Base-by-base conservation (phyloP, 2,797 vertebrate genomes). In the Xenopus petersii region DNA sequence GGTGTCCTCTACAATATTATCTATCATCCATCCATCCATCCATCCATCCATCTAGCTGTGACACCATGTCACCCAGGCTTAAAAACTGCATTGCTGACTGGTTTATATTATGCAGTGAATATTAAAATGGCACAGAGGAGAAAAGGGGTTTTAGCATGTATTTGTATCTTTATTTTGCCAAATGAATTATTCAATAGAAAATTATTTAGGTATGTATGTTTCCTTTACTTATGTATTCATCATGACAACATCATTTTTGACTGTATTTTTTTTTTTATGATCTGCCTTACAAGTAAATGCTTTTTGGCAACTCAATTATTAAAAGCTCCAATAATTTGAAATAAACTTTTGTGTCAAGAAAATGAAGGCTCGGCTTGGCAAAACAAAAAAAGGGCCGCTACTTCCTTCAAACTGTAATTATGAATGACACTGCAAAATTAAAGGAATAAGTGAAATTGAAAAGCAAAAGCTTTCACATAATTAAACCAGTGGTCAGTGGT, bases 301-400 rank as follows among this genome's bases (percentile, higher is more conserved):
- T 73, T 70, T 49, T 54, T 73, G 70, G 26, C 75, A 49, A 60
- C 67, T 78, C 71, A 64, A 68, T 73, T 73, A 68, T 73, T 72
- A 64, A 73, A 73, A 67, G 64, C n/a, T 30, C 15, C 65, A 36
- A 64, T 73, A 49, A 49, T 73, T 36, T 49, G 51, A 68, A 24
- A 58, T 16, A 36, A 73, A 42, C 54, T 55, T 59, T 48, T 62
- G 48, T 55, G 15, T 33, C 33, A 55, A 42, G 21, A 60, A 66
- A 47, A 73, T 30, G 13, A 74, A 48, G 21, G 16, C 2, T 48
- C 51, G 8, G 55, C 11, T n/a, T 15, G 33, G 15, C 26, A 17
- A 56, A 56, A 54, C 13, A 54, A 11, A 60, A 60, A 60, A 60
- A 10, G 46, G 62, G 13, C 42, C 10, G 10, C 8, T 56, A 13